Evolutionary conservation across 2,888 invertebrate genomes (phyloP).

Genomic region (Steinernema carpocapsae): DNA sequence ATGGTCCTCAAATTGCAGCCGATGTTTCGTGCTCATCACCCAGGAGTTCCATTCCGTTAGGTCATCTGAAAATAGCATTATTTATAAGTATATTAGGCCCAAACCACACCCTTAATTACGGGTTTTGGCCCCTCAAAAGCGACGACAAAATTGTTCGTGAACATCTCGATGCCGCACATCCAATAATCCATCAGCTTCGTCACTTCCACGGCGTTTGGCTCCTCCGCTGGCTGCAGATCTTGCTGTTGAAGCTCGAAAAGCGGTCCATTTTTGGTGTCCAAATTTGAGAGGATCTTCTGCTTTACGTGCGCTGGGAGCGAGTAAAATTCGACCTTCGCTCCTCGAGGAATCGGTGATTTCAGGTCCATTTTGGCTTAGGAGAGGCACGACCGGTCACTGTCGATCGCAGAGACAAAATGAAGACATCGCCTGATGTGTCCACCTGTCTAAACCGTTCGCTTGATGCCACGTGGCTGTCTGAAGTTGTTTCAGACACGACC

Average conservation of each 20-base stretch:
- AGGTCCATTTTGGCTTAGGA: no score
- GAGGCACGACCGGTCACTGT: no score
- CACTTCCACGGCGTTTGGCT: not conserved
- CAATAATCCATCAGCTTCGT: slow-evolving; percentile 13
- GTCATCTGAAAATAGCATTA: not conserved
- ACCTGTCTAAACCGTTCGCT: no score
- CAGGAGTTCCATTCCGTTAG: slow-evolving; percentile 6
- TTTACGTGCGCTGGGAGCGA: not conserved
- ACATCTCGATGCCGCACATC: not conserved
- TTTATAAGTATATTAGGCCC: not conserved
- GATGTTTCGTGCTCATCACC: slow-evolving; percentile 6
- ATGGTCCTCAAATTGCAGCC: not conserved
- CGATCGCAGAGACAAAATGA: no score
- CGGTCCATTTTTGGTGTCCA: not conserved
- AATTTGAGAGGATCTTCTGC: not conserved
- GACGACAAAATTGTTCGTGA: not conserved
- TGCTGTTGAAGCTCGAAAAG: not conserved
- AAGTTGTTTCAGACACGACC: no score
- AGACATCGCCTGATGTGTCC: no score
- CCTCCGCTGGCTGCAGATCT: not conserved
- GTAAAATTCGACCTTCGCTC: not conserved
- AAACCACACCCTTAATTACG: not conserved
- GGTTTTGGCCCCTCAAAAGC: not conserved
- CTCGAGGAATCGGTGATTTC: no score
- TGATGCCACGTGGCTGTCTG: no score